A percentile compares a stretch with the other conserved stretches of the same genome.
Evolutionary conservation across 2,888 invertebrate genomes (phyloP).

Genomic region (Tholera decimalis): DNA sequence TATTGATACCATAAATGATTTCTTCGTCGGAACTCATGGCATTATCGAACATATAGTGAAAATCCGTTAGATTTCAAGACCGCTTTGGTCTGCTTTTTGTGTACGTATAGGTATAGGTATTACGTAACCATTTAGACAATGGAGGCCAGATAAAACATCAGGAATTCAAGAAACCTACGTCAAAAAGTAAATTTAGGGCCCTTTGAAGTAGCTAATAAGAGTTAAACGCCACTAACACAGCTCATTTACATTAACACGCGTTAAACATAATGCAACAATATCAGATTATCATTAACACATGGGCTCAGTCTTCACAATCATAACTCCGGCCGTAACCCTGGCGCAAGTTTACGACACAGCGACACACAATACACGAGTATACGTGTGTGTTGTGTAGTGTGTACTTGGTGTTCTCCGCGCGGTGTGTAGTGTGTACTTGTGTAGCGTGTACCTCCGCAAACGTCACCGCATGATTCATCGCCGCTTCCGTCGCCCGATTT

Average conservation of each 20-base stretch:
- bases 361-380: constrained; percentile 33
- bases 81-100: background rate
- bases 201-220: background rate
- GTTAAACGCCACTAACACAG: background rate
- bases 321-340: constrained; percentile 15
- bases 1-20: background rate
- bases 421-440: constrained; percentile 22
- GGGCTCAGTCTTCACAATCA: constrained; percentile 14
- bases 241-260: background rate
- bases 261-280: constrained; percentile 2
- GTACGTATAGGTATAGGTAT: no score
- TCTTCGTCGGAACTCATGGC: background rate
- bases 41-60: background rate
- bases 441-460: constrained; percentile 45
- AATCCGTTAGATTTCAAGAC: background rate
- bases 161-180: background rate
- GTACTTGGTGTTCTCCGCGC: constrained; percentile 31
- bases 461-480: constrained; percentile 65
- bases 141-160: background rate
- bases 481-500: constrained; percentile 64
- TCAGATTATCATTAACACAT: constrained; percentile 31
- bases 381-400: constrained; percentile 21
- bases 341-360: constrained; percentile 34
- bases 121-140: no score
- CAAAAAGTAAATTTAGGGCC: background rate